Conservation (phyloP, 2,113 vertebrate species). For the Thymallus thymallus region DNA sequence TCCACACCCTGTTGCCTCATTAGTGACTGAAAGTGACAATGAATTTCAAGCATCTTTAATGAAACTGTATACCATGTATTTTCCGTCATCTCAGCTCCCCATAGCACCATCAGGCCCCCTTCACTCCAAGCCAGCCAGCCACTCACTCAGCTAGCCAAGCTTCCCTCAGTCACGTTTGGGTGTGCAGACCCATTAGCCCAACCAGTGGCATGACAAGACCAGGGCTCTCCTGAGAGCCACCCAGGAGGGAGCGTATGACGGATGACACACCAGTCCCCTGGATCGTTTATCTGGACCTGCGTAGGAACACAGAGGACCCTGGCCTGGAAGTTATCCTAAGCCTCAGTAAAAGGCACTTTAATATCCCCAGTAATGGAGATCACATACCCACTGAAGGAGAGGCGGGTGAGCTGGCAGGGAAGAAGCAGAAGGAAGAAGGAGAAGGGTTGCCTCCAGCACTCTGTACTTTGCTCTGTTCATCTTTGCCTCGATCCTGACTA, state of each 20-base stretch:
- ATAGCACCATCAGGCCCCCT: too few relatives aligned
- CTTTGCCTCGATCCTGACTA: too few relatives aligned
- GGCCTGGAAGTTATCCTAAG: constrained; percentile 40
- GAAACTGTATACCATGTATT: neutral
- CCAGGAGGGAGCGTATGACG: constrained; percentile 33
- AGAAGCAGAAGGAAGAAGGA: neutral
- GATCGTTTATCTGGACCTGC: constrained; percentile 22
- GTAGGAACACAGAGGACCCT: constrained; percentile 14
- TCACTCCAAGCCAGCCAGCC: neutral
- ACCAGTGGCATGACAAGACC: neutral
- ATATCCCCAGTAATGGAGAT: constrained; percentile 49
- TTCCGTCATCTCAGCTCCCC: neutral
- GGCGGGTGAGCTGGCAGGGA: neutral
- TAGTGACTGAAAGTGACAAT: neutral
- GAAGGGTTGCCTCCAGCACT: constrained; percentile 52
- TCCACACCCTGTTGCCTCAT: too few relatives aligned
- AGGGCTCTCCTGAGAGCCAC: constrained; percentile 20
- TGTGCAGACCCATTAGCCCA: constrained; percentile 25
- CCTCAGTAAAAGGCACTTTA: constrained; percentile 40
- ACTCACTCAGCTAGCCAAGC: fast-evolving
- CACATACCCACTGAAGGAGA: constrained; percentile 32
- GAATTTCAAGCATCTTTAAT: neutral
- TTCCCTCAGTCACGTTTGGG: constrained; percentile 15
- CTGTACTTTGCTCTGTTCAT: too few relatives aligned
- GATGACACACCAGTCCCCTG: constrained; percentile 13